Evolutionary conservation across 2,888 invertebrate species (phyloP).

Genomic region (Diplolepis rosae): DNA sequence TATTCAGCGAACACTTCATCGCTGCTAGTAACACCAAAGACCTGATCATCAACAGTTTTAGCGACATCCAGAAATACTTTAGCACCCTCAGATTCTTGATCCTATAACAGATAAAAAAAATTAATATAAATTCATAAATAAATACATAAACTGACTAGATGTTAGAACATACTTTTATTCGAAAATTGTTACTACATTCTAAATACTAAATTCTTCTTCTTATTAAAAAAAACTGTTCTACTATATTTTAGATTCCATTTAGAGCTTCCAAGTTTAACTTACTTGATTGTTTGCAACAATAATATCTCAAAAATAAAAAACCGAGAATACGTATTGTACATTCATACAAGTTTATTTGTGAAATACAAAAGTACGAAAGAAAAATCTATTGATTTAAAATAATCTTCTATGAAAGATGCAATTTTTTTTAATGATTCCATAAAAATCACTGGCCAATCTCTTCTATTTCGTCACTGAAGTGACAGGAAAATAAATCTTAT

Average conservation of each 20-base stretch:
- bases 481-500: neutral
- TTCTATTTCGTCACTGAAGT: neutral
- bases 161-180: too few species aligned
- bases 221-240: too few species aligned
- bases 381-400: neutral
- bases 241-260: too few species aligned
- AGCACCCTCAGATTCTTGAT: conserved; percentile 85
- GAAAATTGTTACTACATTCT: too few species aligned
- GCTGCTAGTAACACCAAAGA: conserved; percentile 89
- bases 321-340: neutral
- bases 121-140: conserved; percentile 7
- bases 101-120: conserved; percentile 73
- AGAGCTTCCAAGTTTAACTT: neutral
- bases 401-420: neutral
- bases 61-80: conserved; percentile 90
- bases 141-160: neutral
- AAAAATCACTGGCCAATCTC: neutral
- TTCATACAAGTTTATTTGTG: neutral
- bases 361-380: neutral
- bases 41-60: conserved; percentile 87
- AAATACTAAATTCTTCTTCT: too few species aligned
- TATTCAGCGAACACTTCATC: conserved; percentile 87
- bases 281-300: neutral
- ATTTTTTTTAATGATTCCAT: neutral
- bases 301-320: neutral